phyloP scores from a whole-genome alignment of 2,888 invertebrate genomes.

The Latrodectus elegans region DNA sequence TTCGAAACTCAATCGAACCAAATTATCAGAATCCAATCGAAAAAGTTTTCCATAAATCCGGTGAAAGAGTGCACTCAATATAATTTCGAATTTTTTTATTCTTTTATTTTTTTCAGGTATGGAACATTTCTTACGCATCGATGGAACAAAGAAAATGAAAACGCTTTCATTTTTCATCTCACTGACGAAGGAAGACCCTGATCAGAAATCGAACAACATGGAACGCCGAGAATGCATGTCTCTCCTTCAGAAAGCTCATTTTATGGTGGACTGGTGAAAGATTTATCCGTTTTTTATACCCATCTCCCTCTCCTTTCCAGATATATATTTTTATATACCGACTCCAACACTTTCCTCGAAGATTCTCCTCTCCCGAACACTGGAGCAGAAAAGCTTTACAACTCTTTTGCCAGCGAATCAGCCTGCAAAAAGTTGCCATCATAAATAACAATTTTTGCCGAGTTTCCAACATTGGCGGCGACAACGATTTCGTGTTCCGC shows the following conservation, averaged over 20 bases:
- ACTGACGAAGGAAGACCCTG: background rate
- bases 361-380: constrained; percentile 6
- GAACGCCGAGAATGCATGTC: background rate
- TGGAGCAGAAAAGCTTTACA: constrained; percentile 43
- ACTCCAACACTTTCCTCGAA: constrained; percentile 11
- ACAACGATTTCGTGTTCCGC: constrained; percentile 21
- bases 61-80: background rate
- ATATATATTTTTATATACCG: background rate
- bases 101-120: background rate
- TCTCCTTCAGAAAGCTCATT: constrained; percentile 24
- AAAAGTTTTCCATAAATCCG: background rate
- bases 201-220: background rate
- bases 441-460: constrained; percentile 64
- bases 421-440: constrained; percentile 33
- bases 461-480: constrained; percentile 18
- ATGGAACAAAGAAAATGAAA: constrained; percentile 1
- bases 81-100: background rate
- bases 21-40: too few species aligned
- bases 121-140: background rate
- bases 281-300: constrained; percentile 38
- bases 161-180: background rate
- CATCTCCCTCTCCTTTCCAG: background rate
- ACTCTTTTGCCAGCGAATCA: constrained; percentile 28
- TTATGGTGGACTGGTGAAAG: constrained; percentile 32
- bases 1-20: too few species aligned